Evolutionary conservation across 2,888 invertebrate species (phyloP), one percentile per base, ranked within the genome.

Genomic region (Pristionchus arcanus): DNA sequence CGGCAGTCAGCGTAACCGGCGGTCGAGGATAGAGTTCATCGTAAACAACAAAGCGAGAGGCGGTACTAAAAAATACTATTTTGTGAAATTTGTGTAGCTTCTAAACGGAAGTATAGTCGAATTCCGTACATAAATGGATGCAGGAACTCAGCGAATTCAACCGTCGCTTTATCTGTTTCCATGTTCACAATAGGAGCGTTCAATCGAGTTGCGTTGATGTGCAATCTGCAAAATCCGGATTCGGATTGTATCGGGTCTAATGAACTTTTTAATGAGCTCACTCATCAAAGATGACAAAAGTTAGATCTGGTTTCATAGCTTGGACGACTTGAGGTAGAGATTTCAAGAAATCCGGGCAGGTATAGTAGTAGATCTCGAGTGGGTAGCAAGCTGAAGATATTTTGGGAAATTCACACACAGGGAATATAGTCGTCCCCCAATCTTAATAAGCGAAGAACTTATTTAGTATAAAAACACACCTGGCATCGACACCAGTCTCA

Each of bases 21-120:
- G 84, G 21, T 2, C 28, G 55, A 25, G 84, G 84, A 28, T 85
- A 85, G 25, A 59, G 55, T 15, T 85, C 84, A 34, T 85, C 84
- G 21, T 28, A 34, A 16, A 85, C 59, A 15, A 85, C 49, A 34
- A 31, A 85, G 0, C 34, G 31, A 19, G 84, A 85, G 37, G n/a
- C 25, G 19, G 16, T 25, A 21, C 84, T 85, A 21, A 19, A 81
- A n/a, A 85, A 28, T 3, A n/a, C 21, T 1, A 31, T 31, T 16
- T 21, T 15, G 5, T 84, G 55, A 28, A 25, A 2, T 28, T 68
- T 68, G 28, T 66, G 31, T n/a, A 49, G 55, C 15, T 21, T 3
- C 68, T 68, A 28, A 28, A 25, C 31, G 28, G 1, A 21, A 59
- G 21, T 25, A 59, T 9, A 1, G 13, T 19, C 1, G 19, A 59